Base-by-base conservation (phyloP, 2,888 invertebrate genomes). In the Balanococcus diminutus region DNA sequence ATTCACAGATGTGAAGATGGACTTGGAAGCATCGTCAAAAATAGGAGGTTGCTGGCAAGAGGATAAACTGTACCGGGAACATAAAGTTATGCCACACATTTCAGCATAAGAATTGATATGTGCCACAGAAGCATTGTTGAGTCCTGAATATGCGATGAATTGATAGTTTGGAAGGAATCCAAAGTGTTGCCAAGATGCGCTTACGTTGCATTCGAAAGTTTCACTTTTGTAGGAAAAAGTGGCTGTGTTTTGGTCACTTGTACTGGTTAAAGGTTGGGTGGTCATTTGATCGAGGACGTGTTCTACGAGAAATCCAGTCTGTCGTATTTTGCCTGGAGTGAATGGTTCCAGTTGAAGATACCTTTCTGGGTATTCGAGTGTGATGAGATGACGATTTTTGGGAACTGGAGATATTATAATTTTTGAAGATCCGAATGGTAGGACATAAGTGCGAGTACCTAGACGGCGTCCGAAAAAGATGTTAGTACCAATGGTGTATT, bases 61-160 rank as follows among this genome's bases (percentile, higher is more conserved):
- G 0, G 72, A 36, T 0, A 2, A 16, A 25, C 32, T 61, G 14
- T 8, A 46, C 39, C 81, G 61, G 81, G 89, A 89, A 32, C 84
- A 84, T 28, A 84, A 39, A 0, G 90, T 87, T 16, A 91, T 81
- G 0, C 88, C 89, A 86, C 91, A 91, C 0, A 89, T 87, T 67
- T 89, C 88, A 36, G 89, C 87, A n/a, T 88, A 88, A 31, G 86
- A 88, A 14, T 86, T 75, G 14, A 87, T 86, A 0, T 87, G 86
- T 0, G 75, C 75, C 11, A 75, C 5, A 16, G 72, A 39, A 31
- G 22, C 28, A 75, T 84, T 84, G 25, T 72, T 67, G 9, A 25
- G 36, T 22, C 84, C 84, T 0, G 84, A 84, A 19, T 84, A 84
- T 3, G 84, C 84, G 25, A 75, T n/a, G 72, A 84, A 42, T 22